Percentiles rank a stretch among this genome's conserved stretches.
phyloP scores from a whole-genome alignment of 1,140 invertebrate species.

The Hycleus cichorii region DNA sequence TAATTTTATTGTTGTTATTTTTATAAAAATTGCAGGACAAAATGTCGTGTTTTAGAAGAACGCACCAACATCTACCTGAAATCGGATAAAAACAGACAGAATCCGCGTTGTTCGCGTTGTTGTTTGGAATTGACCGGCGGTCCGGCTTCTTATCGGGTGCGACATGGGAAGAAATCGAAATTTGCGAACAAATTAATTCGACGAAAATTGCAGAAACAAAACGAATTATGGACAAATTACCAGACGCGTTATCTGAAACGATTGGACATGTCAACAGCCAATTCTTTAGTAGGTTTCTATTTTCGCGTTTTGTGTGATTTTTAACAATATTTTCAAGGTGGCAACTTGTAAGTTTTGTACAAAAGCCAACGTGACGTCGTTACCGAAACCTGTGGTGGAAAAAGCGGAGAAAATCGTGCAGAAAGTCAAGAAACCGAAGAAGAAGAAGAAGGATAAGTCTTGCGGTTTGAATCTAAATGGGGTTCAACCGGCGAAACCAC shows the following conservation, averaged over 20 bases:
- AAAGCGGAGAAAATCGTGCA: slow-evolving; percentile 14
- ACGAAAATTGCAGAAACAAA: background rate
- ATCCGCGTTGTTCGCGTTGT: slow-evolving; percentile 18
- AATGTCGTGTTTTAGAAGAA: slow-evolving; percentile 18
- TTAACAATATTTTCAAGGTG: slow-evolving; percentile 15
- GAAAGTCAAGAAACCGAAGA: slow-evolving; percentile 16
- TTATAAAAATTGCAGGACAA: slow-evolving; percentile 15
- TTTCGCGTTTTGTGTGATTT: background rate
- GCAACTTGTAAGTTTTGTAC: slow-evolving; percentile 24
- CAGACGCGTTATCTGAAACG: no score
- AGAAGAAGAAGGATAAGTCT: slow-evolving; percentile 23
- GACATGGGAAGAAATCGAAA: background rate
- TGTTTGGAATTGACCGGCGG: slow-evolving; percentile 10
- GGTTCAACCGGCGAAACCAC: slow-evolving; percentile 4
- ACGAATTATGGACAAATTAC: background rate
- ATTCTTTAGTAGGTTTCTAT: slow-evolving; percentile 4
- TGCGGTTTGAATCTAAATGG: slow-evolving; percentile 18
- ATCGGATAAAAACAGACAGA: slow-evolving; percentile 1
- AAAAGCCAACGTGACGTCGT: slow-evolving; percentile 3
- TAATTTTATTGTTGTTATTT: background rate
- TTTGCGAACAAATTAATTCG: background rate
- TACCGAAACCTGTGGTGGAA: slow-evolving; percentile 6
- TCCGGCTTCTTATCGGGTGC: background rate
- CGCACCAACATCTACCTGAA: slow-evolving; percentile 5
- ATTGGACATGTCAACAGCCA: background rate